Percentiles rank a stretch among this genome's conserved stretches.
Evolutionary conservation across 2,113 vertebrate species (phyloP).

Genomic region (Heliornis fulica): DNA sequence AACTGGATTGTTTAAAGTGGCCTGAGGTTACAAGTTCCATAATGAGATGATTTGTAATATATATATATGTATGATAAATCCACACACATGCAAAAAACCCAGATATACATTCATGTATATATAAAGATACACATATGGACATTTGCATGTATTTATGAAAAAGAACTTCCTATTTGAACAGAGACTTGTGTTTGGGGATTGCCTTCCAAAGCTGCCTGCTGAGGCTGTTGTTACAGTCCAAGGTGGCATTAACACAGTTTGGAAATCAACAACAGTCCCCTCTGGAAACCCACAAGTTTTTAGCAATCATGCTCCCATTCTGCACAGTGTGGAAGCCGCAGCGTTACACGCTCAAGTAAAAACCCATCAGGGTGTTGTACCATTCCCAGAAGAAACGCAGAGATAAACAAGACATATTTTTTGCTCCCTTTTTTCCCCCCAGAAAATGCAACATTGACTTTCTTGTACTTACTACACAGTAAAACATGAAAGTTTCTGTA

Average conservation of each 20-base stretch:
- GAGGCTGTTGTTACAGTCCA: background rate
- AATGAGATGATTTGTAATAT: background rate
- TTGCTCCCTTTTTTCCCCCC: rapidly evolving
- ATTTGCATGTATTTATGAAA: background rate
- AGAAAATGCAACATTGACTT: background rate
- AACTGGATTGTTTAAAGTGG: constrained; percentile 53
- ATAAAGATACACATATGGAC: rapidly evolving
- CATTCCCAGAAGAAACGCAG: no score
- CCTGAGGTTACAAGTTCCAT: constrained; percentile 9
- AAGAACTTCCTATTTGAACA: background rate
- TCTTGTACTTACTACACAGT: background rate
- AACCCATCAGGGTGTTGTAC: no score
- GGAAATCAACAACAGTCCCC: background rate
- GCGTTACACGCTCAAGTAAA: background rate
- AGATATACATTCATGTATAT: background rate
- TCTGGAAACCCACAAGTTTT: background rate
- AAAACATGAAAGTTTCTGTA: rapidly evolving
- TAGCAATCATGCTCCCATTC: background rate
- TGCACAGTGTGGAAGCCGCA: background rate
- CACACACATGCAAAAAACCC: background rate
- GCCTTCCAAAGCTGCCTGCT: background rate
- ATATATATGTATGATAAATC: background rate
- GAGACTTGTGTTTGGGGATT: background rate
- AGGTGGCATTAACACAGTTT: rapidly evolving
- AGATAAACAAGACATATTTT: no score